These are phyloP conservation scores for Leptosomus discolor DNA, from an alignment of 2,113 vertebrate species.

Conservation along the genomic window DNA sequence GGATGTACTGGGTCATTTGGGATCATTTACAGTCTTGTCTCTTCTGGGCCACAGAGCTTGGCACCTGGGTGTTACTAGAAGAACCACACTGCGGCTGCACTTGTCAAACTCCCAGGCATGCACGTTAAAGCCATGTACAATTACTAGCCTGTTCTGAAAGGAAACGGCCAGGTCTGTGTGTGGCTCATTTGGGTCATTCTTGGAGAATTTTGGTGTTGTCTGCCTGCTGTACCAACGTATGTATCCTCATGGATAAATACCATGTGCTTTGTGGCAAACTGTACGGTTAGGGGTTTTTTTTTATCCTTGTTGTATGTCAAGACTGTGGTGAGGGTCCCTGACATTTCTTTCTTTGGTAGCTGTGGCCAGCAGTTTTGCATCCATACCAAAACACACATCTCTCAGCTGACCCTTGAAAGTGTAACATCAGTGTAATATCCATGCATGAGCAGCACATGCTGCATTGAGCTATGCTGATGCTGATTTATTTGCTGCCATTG, in stretches of 20 bases:
- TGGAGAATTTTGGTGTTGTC: not conserved
- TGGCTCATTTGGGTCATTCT: not conserved
- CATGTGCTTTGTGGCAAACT: not conserved
- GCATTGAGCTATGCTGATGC: not conserved
- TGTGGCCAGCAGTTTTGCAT: not conserved
- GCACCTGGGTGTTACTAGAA: not conserved
- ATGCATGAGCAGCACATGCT: fast-evolving
- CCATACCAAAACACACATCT: fast-evolving
- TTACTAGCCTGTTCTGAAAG: not conserved
- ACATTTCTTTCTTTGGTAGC: not conserved
- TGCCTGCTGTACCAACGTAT: not conserved
- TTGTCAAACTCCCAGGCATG: not conserved
- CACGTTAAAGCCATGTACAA: not conserved
- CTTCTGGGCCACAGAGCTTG: not conserved
- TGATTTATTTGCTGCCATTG: not conserved
- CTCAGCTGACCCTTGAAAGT: not conserved
- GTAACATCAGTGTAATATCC: fast-evolving
- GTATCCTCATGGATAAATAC: not conserved
- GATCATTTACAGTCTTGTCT: not conserved
- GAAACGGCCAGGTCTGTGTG: not conserved
- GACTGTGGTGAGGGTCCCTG: not conserved
- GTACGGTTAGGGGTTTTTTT: not conserved
- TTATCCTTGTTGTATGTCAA: not conserved
- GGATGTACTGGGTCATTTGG: not conserved
- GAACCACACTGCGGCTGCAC: not conserved